Evolutionary conservation across 2,797 vertebrate genomes (phyloP).

Genomic region (Hoplostethus atlanticus): DNA sequence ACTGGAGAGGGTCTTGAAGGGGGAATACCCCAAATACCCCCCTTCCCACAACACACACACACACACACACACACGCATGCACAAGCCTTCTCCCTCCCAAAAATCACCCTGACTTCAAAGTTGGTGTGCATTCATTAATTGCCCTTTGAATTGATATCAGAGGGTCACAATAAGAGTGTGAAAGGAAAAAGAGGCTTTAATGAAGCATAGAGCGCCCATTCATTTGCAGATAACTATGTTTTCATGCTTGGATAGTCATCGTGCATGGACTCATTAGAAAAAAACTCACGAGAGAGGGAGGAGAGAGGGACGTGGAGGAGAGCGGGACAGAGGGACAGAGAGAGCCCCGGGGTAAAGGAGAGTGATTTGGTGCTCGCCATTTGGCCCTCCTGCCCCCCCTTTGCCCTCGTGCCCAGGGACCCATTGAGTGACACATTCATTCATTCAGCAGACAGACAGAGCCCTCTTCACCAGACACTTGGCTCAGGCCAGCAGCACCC

Average conservation of each 20-base stretch:
- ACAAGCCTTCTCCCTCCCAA: constrained; percentile 71
- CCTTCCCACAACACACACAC: constrained; percentile 16
- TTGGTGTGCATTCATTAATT: constrained; percentile 99
- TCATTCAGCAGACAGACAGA: constrained; percentile 70
- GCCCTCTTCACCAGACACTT: constrained; percentile 71
- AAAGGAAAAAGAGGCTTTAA: constrained; percentile 98
- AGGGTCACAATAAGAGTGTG: constrained; percentile 98
- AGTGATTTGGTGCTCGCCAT: constrained; percentile 83
- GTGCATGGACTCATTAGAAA: constrained; percentile 78
- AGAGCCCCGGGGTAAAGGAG: constrained; percentile 71
- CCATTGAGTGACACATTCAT: constrained; percentile 81
- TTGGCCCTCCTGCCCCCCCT: constrained; percentile 73
- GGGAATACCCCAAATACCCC: constrained; percentile 74
- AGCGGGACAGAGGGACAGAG: constrained; percentile 46
- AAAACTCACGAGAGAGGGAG: constrained; percentile 82
- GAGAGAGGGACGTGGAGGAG: constrained; percentile 45
- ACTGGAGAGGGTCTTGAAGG: constrained; percentile 59
- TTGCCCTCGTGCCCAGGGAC: constrained; percentile 76
- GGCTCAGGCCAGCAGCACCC: constrained; percentile 54
- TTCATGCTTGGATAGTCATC: constrained; percentile 93
- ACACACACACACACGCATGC: constrained; percentile 32
- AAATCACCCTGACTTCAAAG: constrained; percentile 94
- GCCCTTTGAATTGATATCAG: constrained; percentile 99
- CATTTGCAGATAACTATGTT: constrained; percentile 98
- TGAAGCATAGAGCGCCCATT: constrained; percentile 98